Conservation (phyloP, 1,140 invertebrate genomes). For the Lepidostoma basale region DNA sequence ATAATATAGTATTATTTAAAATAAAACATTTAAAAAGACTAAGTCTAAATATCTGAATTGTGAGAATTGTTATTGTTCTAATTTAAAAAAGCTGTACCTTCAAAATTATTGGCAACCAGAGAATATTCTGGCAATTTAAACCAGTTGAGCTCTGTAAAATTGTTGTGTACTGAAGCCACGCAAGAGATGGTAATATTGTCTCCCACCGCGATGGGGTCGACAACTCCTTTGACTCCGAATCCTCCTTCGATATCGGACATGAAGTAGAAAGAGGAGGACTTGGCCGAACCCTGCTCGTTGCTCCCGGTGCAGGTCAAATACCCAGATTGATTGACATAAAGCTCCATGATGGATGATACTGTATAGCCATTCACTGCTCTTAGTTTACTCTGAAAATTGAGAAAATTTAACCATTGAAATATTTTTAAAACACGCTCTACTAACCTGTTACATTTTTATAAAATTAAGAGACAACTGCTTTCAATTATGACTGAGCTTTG, state of each 20-base stretch:
- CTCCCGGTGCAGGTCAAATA: slow-evolving; percentile 28
- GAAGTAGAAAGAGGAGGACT: slow-evolving; percentile 15
- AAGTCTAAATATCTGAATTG: too few species aligned
- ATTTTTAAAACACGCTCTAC: neutral
- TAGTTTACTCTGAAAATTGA: neutral
- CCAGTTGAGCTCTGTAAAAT: slow-evolving; percentile 58
- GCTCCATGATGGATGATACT: neutral
- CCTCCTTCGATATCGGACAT: slow-evolving; percentile 52
- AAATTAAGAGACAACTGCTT: neutral
- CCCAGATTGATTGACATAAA: slow-evolving; percentile 21
- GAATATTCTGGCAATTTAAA: slow-evolving; percentile 35
- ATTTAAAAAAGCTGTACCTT: too few species aligned
- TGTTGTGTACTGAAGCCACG: slow-evolving; percentile 60
- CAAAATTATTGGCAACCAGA: neutral
- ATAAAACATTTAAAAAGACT: too few species aligned
- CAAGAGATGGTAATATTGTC: slow-evolving; percentile 62
- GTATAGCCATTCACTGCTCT: neutral
- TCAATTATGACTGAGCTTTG: neutral
- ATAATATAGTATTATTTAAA: too few species aligned
- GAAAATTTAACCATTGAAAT: neutral
- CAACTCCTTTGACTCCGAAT: slow-evolving; percentile 52
- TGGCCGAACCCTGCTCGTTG: neutral
- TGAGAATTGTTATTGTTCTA: too few species aligned
- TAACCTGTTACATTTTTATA: neutral
- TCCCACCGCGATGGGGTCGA: slow-evolving; percentile 56